Percentiles rank a stretch among this genome's conserved stretches.
Conservation (phyloP, 1,140 invertebrate species). For the Drosophila orena region DNA sequence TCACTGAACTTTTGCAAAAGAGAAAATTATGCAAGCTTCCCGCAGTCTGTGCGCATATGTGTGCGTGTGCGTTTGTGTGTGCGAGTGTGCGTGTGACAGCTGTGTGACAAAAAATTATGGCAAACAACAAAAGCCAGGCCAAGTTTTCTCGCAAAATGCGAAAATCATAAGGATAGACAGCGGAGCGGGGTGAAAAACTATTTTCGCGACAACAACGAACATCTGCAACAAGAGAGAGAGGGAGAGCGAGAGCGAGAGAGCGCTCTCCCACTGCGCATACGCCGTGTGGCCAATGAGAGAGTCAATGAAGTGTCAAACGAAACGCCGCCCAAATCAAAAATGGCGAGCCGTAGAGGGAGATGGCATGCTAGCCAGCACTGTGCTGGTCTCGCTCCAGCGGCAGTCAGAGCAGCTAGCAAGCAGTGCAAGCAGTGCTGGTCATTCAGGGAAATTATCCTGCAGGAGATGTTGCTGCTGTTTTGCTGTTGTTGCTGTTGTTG, state of each 20-base stretch:
- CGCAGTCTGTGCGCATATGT: slow-evolving; percentile 23
- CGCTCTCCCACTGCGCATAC: slow-evolving; percentile 58
- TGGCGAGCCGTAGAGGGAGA: slow-evolving; percentile 74
- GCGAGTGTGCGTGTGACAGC: slow-evolving; percentile 66
- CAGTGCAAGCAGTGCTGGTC: slow-evolving; percentile 62
- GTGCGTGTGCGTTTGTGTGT: slow-evolving; percentile 15
- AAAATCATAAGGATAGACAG: slow-evolving; percentile 25
- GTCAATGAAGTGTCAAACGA: slow-evolving; percentile 49
- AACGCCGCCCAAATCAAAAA: slow-evolving; percentile 83
- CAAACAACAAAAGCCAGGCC: slow-evolving; percentile 74
- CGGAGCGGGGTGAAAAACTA: slow-evolving; percentile 25
- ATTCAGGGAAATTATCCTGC: slow-evolving; percentile 40
- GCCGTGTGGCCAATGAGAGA: slow-evolving; percentile 73
- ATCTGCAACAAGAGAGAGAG: slow-evolving; percentile 66
- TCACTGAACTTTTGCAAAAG: slow-evolving; percentile 79
- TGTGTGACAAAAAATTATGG: slow-evolving; percentile 83
- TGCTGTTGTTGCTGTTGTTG: slow-evolving; percentile 14
- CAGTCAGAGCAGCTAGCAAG: slow-evolving; percentile 8
- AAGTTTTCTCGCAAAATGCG: slow-evolving; percentile 65
- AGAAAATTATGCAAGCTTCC: slow-evolving; percentile 78
- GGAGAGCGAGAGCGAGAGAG: slow-evolving; percentile 6
- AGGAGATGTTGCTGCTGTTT: slow-evolving; percentile 20
- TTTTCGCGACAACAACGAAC: slow-evolving; percentile 72
- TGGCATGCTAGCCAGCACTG: slow-evolving; percentile 19
- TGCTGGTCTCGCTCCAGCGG: slow-evolving; percentile 42